Percentiles rank a stretch among this genome's conserved stretches.
phyloP scores from a whole-genome alignment of 2,113 vertebrate species.

The Empidonax traillii region DNA sequence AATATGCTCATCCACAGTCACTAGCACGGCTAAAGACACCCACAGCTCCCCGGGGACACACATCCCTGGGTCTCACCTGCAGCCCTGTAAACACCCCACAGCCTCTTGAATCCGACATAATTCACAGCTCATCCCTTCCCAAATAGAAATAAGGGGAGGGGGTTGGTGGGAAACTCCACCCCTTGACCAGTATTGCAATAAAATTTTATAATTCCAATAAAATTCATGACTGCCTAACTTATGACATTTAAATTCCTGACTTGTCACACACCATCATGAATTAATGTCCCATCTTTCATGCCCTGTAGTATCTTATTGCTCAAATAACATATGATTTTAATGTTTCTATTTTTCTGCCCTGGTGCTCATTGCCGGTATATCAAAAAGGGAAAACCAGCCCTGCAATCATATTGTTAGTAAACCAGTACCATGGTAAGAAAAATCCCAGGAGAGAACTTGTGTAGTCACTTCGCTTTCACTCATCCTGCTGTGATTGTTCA shows the following conservation, averaged over 20 bases:
- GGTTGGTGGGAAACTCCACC: not conserved
- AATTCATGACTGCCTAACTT: slow-evolving; percentile 11
- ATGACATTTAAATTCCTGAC: slow-evolving; percentile 48
- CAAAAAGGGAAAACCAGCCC: not conserved
- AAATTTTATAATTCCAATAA: slow-evolving; percentile 65
- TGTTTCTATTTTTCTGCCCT: slow-evolving; percentile 30
- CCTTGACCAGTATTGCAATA: not conserved
- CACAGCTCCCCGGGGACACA: not conserved
- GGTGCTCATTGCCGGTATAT: not conserved
- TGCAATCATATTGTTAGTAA: not conserved
- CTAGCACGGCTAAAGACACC: not conserved
- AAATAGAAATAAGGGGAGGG: not conserved
- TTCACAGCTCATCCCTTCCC: not conserved
- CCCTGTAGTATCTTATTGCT: slow-evolving; percentile 30
- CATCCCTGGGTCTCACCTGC: too few relatives aligned
- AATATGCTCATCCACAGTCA: not conserved
- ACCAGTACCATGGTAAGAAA: not conserved
- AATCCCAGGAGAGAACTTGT: not conserved
- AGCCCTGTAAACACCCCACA: not conserved
- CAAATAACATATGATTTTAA: slow-evolving; percentile 39
- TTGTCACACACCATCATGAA: slow-evolving; percentile 32
- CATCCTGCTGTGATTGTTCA: not conserved
- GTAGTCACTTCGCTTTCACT: not conserved
- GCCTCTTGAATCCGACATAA: accelerated
- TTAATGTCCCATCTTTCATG: slow-evolving; percentile 55